Conservation (phyloP, 2,113 vertebrate species). For the Protobothrops flavoviridis region DNA sequence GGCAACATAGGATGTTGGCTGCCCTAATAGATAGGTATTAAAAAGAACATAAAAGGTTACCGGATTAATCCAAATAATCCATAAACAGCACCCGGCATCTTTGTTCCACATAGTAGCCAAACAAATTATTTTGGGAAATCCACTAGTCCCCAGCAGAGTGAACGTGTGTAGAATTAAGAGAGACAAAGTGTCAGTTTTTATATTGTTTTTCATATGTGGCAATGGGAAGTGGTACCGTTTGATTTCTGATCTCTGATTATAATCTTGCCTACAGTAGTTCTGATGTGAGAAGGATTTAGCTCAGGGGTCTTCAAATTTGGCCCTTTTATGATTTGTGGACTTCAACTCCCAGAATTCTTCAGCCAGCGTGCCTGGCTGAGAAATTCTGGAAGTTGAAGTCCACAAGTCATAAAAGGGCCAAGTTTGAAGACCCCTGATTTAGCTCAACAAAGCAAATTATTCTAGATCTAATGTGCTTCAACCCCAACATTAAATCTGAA, state of each 20-base stretch:
- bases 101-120: no score
- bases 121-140: neutral
- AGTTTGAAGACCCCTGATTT: no score
- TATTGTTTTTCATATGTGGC: neutral
- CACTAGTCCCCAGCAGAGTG: neutral
- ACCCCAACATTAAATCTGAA: neutral
- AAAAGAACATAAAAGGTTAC: neutral
- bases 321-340: no score
- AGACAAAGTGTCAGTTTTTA: neutral
- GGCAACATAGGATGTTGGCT: neutral
- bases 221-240: neutral
- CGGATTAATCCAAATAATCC: no score
- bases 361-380: no score
- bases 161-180: neutral
- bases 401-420: no score
- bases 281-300: neutral
- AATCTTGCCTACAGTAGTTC: neutral
- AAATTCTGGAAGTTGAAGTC: no score
- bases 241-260: neutral
- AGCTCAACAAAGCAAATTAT: neutral
- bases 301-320: no score
- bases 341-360: no score
- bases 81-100: neutral
- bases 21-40: neutral
- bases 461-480: neutral